Evolutionary conservation across 1,140 invertebrate genomes (phyloP), one percentile per base, ranked within the genome.

Genomic region (Oncopodura yosiiana): DNA sequence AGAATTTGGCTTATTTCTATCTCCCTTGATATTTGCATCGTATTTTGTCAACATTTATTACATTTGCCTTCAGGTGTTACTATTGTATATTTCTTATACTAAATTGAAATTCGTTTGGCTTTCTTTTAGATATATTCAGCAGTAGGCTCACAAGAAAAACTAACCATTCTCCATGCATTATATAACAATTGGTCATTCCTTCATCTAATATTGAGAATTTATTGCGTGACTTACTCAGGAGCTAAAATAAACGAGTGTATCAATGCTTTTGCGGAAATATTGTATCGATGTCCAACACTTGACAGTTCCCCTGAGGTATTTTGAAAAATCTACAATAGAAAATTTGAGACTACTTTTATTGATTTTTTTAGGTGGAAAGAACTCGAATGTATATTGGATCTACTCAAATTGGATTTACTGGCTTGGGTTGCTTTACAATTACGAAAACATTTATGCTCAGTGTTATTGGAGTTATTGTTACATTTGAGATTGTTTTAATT

Each of bases 401-500:
- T 1, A 26, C 39, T 2, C n/a, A 26, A 14, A 44, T 44, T 12
- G 52, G 39, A 19, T 16, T 60, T 6, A 50, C 52, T 2, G 57
- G 57, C 11, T 19, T 58, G 16, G 38, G 32, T 1, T 37, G 51
- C 38, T 58, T 58, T 27, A 26, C 19, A 0, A 32, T 58, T 4
- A 53, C 44, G 11, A 53, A 49, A 23, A 16, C 36, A 3, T 49
- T 58, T 19, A 30, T 58, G n/a, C 29, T 58, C 3, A 24, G 44
- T n/a, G 19, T 58, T 6, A 49, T 58, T 30, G 29, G 37, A 26
- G 51, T 58, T 9, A 26, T 58, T n/a, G 49, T 58, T 26, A 58
- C 56, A 2, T 58, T 58, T 38, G 56, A 58, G 30, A 46, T 58
- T 30, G 38, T 53, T 14, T 42, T 53, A 16, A 24, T 58, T 2